Conservation (phyloP, 2,888 invertebrate genomes). For the Bombyx huttoni region DNA sequence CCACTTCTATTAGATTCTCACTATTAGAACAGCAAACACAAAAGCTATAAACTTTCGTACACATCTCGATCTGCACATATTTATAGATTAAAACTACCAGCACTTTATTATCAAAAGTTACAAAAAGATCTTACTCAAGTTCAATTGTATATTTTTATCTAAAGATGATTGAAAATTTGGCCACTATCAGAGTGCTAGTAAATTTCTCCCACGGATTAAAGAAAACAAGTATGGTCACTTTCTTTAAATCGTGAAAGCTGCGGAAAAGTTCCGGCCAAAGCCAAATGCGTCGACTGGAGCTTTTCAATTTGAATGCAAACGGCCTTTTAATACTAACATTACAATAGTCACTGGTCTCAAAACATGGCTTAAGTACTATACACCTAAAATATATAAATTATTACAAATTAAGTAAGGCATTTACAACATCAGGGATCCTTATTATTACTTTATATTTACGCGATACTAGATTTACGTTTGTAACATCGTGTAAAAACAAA, state of each 20-base stretch:
- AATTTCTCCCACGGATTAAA: conserved; percentile 46
- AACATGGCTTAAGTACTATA: conserved; percentile 74
- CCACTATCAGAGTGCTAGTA: conserved; percentile 59
- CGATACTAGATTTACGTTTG: conserved; percentile 49
- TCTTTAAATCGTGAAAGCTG: conserved; percentile 47
- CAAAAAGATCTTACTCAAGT: conserved; percentile 55
- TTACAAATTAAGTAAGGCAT: conserved; percentile 73
- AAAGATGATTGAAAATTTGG: conserved; percentile 51
- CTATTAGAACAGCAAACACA: conserved; percentile 36
- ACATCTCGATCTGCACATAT: conserved; percentile 47
- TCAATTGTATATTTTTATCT: conserved; percentile 55
- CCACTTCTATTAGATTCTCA: conserved; percentile 22
- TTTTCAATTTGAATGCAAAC: conserved; percentile 41
- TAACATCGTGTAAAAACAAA: conserved; percentile 67
- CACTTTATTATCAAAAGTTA: conserved; percentile 70
- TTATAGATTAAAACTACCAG: conserved; percentile 50
- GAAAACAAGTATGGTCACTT: conserved; percentile 65
- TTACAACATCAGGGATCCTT: conserved; percentile 69
- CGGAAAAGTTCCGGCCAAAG: conserved; percentile 57
- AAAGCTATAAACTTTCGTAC: conserved; percentile 59
- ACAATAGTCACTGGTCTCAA: conserved; percentile 72
- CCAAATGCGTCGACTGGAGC: conserved; percentile 40
- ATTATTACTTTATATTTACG: conserved; percentile 62
- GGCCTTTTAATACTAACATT: conserved; percentile 64
- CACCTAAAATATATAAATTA: conserved; percentile 73